Conservation (phyloP, 2,797 vertebrate species). For the Bucorvus abyssinicus region DNA sequence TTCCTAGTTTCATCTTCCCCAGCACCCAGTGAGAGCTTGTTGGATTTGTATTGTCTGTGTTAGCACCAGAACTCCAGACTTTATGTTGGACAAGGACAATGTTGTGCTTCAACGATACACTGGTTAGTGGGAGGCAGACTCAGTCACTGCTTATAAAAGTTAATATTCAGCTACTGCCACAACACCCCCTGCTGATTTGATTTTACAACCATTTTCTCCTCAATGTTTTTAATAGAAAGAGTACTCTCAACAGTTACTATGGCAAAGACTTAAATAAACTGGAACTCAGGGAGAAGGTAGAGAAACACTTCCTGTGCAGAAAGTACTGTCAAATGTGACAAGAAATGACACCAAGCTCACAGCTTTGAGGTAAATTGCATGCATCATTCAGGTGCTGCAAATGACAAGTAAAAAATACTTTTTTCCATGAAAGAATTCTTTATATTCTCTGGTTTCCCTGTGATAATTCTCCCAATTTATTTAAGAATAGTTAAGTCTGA, state of each 20-base stretch:
- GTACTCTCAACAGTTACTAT: not conserved
- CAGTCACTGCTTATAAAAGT: not conserved
- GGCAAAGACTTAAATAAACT: not conserved
- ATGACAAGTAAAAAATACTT: not conserved
- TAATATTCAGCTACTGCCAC: not conserved
- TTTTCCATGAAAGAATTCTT: not conserved
- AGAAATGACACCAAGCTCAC: not conserved
- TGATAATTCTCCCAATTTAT: not conserved
- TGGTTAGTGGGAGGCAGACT: not conserved
- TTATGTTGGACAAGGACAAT: no score
- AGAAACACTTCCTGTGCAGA: not conserved
- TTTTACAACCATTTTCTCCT: not conserved
- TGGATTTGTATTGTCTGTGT: rapidly evolving
- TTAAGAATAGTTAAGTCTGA: not conserved
- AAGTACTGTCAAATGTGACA: not conserved
- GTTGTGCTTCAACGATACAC: not conserved
- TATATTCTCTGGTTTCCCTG: rapidly evolving
- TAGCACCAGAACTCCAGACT: no score
- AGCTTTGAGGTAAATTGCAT: not conserved
- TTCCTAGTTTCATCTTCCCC: not conserved
- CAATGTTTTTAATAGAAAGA: not conserved
- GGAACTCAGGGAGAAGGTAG: not conserved
- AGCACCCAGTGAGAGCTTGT: rapidly evolving
- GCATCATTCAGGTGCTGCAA: not conserved
- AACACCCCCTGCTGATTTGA: not conserved